Percentiles rank a stretch among this genome's conserved stretches.
These are phyloP conservation scores for Himalopsyche kuldschensis DNA, from an alignment of 2,888 invertebrate species.

Conservation along the genomic window DNA sequence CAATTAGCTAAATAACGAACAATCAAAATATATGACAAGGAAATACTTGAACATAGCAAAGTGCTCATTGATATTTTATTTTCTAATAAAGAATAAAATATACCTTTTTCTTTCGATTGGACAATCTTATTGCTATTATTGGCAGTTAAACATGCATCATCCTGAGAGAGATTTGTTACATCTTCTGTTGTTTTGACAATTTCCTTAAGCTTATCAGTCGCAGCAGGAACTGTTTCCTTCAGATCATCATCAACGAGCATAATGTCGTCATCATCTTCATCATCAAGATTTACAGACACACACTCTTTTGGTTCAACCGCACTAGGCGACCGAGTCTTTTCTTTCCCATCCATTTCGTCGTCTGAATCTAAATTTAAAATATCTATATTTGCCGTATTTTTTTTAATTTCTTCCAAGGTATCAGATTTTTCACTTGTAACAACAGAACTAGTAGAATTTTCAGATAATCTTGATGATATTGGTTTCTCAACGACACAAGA, in stretches of 20 bases:
- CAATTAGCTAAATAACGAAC: no score
- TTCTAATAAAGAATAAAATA: no score
- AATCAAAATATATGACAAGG: no score
- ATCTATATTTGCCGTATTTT: not conserved
- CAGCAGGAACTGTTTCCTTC: no score
- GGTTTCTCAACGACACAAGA: not conserved
- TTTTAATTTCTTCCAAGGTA: not conserved
- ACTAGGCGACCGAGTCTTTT: slow-evolving; percentile 27
- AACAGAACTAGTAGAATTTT: no score
- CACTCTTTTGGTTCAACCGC: slow-evolving; percentile 1
- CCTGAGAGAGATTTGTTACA: not conserved
- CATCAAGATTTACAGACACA: slow-evolving; percentile 48
- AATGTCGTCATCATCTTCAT: slow-evolving; percentile 55
- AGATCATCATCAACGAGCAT: slow-evolving; percentile 53
- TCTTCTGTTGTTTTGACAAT: not conserved
- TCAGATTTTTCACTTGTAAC: not conserved
- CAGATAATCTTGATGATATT: no score
- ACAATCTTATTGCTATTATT: not conserved
- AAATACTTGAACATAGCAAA: no score
- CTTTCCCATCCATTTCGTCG: slow-evolving; percentile 45
- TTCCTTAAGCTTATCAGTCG: not conserved
- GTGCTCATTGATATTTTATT: no score
- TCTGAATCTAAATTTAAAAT: slow-evolving; percentile 47
- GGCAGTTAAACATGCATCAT: not conserved
- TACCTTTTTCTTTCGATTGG: not conserved